Conservation (phyloP, 2,888 invertebrate genomes). For the Lamellibrachia columna region DNA sequence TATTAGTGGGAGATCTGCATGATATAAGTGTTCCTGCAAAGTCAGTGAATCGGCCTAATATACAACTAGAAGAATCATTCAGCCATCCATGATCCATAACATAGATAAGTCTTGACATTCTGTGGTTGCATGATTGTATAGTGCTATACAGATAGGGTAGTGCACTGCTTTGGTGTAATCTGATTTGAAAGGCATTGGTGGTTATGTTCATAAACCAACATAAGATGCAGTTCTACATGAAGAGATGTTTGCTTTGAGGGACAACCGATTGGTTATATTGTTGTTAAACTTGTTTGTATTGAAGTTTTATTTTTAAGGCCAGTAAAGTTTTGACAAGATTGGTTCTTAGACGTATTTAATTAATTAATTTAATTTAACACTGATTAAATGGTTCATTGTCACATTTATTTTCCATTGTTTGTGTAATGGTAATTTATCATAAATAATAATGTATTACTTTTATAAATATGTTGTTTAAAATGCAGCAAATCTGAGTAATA, state of each 20-base stretch:
- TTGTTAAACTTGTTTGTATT: background rate
- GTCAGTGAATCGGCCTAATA: background rate
- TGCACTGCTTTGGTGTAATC: no score
- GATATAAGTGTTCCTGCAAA: background rate
- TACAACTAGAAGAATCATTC: background rate
- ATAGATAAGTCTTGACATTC: background rate
- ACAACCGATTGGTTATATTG: background rate
- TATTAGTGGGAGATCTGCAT: background rate
- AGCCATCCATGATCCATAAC: background rate
- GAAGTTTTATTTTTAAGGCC: background rate
- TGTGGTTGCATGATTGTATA: background rate
- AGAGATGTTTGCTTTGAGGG: background rate
- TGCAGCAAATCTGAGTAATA: no score
- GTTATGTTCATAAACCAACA: background rate
- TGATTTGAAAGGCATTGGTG: background rate
- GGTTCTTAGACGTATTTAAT: background rate
- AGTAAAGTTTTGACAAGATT: background rate
- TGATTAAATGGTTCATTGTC: background rate
- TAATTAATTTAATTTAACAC: background rate
- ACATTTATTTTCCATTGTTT: no score
- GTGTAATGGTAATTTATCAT: background rate
- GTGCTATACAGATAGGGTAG: background rate
- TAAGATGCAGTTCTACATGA: no score
- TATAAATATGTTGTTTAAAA: no score
- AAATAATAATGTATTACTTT: no score